Evolutionary conservation across 2,113 vertebrate genomes (phyloP).

Genomic region (Pelecanoides urinatrix): DNA sequence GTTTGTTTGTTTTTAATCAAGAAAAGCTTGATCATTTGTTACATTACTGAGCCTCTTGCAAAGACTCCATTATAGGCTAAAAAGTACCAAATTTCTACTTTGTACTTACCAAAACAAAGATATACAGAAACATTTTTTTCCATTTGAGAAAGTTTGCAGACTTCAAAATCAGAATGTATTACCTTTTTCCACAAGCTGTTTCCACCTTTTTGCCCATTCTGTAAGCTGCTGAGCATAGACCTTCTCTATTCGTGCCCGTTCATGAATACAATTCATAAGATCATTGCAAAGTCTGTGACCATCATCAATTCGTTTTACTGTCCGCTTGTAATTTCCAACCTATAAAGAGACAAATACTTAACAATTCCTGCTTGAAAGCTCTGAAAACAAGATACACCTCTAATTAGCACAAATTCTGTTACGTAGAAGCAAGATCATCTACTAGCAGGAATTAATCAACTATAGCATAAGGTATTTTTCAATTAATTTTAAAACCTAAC

Average conservation of each 20-base stretch:
- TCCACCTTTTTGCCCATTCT: slow-evolving; percentile 96
- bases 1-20: background rate
- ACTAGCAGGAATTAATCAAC: background rate
- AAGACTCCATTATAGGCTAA: background rate
- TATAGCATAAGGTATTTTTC: background rate
- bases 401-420: background rate
- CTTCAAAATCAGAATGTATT: background rate
- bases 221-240: slow-evolving; percentile 91
- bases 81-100: background rate
- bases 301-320: slow-evolving; percentile 92
- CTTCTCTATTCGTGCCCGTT: slow-evolving; percentile 94
- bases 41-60: background rate
- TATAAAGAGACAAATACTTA: slow-evolving; percentile 32
- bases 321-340: slow-evolving; percentile 96
- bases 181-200: slow-evolving; percentile 95
- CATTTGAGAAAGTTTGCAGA: background rate
- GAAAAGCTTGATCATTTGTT: background rate
- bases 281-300: slow-evolving; percentile 92
- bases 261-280: slow-evolving; percentile 94
- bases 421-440: background rate
- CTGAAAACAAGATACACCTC: background rate
- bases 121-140: background rate
- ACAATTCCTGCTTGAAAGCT: background rate
- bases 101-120: slow-evolving; percentile 7
- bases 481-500: background rate